Evolutionary conservation across 53 echinoderm and acorn worm genomes (phyloP).

Genomic region (Patiria pectinifera): DNA sequence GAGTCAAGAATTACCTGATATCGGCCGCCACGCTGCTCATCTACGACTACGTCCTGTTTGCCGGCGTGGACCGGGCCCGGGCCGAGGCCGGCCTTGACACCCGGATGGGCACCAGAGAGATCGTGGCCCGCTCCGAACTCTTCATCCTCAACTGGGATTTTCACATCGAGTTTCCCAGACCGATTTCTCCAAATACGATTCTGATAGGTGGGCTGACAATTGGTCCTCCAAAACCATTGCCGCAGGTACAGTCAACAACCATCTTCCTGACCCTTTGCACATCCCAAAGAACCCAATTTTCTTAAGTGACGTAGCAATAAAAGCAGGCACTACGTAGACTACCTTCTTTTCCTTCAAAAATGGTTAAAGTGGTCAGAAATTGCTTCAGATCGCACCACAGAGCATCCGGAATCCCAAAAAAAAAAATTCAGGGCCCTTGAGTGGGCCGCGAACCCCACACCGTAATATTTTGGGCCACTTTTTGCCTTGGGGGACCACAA

Average conservation of each 20-base stretch:
- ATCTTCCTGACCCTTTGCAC: too few relatives aligned
- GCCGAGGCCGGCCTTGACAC: neutral
- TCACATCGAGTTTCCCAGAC: constrained; percentile 73
- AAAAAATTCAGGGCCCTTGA: too few relatives aligned
- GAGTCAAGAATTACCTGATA: constrained; percentile 53
- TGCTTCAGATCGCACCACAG: too few relatives aligned
- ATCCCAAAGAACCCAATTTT: too few relatives aligned
- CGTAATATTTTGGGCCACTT: too few relatives aligned
- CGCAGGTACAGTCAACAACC: constrained; percentile 24
- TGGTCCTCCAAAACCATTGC: constrained; percentile 4
- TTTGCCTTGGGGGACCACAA: too few relatives aligned
- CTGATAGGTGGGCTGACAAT: constrained; percentile 50
- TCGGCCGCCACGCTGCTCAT: constrained; percentile 22
- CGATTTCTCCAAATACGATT: constrained; percentile 68
- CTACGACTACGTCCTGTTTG: constrained; percentile 52
- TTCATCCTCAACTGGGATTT: constrained; percentile 69
- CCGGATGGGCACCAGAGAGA: constrained; percentile 31
- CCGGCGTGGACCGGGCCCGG: constrained; percentile 19
- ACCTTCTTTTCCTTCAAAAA: too few relatives aligned
- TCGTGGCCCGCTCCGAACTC: constrained; percentile 63
- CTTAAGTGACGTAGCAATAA: too few relatives aligned
- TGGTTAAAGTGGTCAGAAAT: too few relatives aligned
- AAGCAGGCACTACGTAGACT: too few relatives aligned
- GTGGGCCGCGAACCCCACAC: too few relatives aligned
- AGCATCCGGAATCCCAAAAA: too few relatives aligned